These are phyloP conservation scores for Holacanthella duospinosa DNA, from an alignment of 2,888 invertebrate species.

Conservation along the genomic window DNA sequence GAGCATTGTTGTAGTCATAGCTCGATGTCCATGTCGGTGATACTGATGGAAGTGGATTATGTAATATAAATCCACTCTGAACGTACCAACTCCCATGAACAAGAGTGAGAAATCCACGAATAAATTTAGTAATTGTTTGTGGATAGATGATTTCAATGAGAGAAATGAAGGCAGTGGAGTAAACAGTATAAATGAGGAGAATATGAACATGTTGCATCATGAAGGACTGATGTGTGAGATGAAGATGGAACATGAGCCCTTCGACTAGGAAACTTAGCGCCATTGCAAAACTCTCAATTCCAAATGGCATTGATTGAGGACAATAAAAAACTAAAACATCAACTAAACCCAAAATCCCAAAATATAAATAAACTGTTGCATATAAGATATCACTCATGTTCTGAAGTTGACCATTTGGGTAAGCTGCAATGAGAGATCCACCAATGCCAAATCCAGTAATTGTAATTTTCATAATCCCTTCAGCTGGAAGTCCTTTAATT, in stretches of 20 bases:
- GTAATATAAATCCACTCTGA: constrained; percentile 37
- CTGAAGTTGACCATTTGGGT: constrained; percentile 22
- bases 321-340: constrained; percentile 43
- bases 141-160: constrained; percentile 32
- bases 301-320: constrained; percentile 41
- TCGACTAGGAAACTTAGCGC: constrained; percentile 43
- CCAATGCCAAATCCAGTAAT: constrained; percentile 32
- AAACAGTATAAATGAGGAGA: constrained; percentile 26
- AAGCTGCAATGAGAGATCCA: constrained; percentile 26
- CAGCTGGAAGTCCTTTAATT: constrained; percentile 9
- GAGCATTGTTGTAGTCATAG: constrained; percentile 31
- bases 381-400: constrained; percentile 34
- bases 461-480: constrained; percentile 34
- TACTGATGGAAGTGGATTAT: constrained; percentile 21
- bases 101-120: constrained; percentile 32
- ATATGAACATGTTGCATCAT: constrained; percentile 32
- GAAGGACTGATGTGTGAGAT: constrained; percentile 28
- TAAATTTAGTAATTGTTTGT: constrained; percentile 27
- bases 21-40: constrained; percentile 28
- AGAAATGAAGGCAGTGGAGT: constrained; percentile 30
- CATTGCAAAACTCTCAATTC: constrained; percentile 41
- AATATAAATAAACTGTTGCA: constrained; percentile 43
- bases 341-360: constrained; percentile 43
- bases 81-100: constrained; percentile 38
- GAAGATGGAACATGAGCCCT: constrained; percentile 40